Percentiles rank a stretch among this genome's conserved stretches.
Evolutionary conservation across 1,140 invertebrate species (phyloP).

Genomic region (Subanguina moxae): DNA sequence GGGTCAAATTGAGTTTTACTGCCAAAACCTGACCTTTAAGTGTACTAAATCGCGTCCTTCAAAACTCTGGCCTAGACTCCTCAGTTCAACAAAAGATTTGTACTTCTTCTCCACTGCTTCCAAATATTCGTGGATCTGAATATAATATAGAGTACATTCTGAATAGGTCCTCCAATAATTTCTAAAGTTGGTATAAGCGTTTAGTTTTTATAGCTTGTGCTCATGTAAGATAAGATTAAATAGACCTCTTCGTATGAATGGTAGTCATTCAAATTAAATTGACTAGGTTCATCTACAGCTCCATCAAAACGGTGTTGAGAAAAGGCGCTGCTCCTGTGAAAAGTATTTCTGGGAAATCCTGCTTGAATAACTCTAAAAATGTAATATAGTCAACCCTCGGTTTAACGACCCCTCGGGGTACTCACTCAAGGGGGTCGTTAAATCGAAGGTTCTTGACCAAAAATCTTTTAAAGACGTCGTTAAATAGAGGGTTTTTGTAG

Average conservation of each 20-base stretch:
- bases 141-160: neutral
- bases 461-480: no score
- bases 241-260: constrained; percentile 12
- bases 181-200: neutral
- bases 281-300: neutral
- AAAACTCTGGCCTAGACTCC: constrained; percentile 20
- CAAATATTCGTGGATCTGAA: constrained; percentile 25
- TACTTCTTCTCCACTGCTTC: constrained; percentile 16
- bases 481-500: no score
- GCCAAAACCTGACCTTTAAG: constrained; percentile 18
- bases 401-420: neutral
- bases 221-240: no score
- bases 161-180: neutral
- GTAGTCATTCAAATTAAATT: constrained; percentile 5
- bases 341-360: no score
- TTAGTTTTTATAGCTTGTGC: no score
- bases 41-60: constrained; percentile 22
- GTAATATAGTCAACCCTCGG: neutral
- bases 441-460: no score
- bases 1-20: neutral
- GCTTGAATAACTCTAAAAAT: no score
- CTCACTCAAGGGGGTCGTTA: no score
- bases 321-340: neutral
- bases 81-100: constrained; percentile 17
- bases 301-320: neutral